A percentile compares a stretch with the other conserved stretches of the same genome.
Conservation (phyloP, 2,888 invertebrate genomes). For the Spodoptera picta region DNA sequence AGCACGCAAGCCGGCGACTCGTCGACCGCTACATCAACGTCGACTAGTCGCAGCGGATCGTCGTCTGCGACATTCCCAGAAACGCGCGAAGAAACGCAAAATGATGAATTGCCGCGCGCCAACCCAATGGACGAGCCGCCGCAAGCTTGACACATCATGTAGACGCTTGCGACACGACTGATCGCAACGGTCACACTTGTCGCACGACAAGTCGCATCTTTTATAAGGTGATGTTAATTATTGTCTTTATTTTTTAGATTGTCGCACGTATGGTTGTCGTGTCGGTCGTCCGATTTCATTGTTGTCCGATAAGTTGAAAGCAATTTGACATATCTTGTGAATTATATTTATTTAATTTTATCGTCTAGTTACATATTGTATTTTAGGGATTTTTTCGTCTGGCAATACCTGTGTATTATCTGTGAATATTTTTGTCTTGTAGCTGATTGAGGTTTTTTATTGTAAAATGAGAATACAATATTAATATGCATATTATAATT, state of each 20-base stretch:
- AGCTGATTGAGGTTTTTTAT: too few species aligned
- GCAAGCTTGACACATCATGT: constrained; percentile 76
- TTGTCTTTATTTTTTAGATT: constrained; percentile 8
- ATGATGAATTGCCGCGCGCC: constrained; percentile 77
- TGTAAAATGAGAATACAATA: too few species aligned
- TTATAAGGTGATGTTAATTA: too few species aligned
- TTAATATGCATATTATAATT: too few species aligned
- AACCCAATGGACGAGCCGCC: constrained; percentile 84
- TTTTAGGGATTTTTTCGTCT: constrained; percentile 3
- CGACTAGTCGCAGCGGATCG: constrained; percentile 66
- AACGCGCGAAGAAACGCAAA: constrained; percentile 47
- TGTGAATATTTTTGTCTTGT: too few species aligned
- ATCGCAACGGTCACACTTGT: background rate
- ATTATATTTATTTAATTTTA: constrained; percentile 24
- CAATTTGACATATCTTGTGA: constrained; percentile 14
- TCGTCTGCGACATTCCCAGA: constrained; percentile 48
- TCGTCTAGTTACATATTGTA: background rate
- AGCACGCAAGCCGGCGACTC: constrained; percentile 65
- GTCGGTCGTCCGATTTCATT: background rate
- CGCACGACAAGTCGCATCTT: constrained; percentile 7
- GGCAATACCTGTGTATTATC: background rate
- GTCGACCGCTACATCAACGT: constrained; percentile 64
- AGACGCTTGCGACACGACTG: constrained; percentile 2
- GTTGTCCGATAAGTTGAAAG: background rate
- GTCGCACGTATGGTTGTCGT: background rate